phyloP scores from a whole-genome alignment of 2,888 invertebrate species.

The Drosophila antonietae region DNA sequence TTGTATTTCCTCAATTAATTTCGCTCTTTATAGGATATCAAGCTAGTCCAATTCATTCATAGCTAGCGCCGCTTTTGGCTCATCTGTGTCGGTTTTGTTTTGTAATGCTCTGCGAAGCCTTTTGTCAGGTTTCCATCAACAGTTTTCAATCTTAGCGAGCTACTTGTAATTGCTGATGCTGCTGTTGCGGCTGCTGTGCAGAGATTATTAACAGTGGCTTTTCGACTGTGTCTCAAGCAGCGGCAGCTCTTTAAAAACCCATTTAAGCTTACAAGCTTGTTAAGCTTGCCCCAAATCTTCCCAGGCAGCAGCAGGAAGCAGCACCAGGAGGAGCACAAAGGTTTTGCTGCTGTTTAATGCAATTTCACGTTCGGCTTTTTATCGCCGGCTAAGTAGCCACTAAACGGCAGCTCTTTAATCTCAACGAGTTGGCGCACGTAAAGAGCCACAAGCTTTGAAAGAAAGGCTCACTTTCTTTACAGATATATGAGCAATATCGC shows the following conservation, averaged over 20 bases:
- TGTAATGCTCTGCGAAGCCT: slow-evolving; percentile 11
- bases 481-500: slow-evolving; percentile 18
- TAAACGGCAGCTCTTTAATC: slow-evolving; percentile 81
- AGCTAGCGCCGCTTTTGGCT: slow-evolving; percentile 2
- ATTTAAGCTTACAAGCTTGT: slow-evolving; percentile 76
- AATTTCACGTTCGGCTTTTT: slow-evolving; percentile 76
- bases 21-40: slow-evolving; percentile 4
- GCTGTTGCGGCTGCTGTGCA: slow-evolving; percentile 54
- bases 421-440: slow-evolving; percentile 66
- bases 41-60: not conserved
- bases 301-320: slow-evolving; percentile 5
- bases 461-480: slow-evolving; percentile 65
- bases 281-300: slow-evolving; percentile 76
- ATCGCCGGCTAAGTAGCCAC: slow-evolving; percentile 79
- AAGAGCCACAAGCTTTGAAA: slow-evolving; percentile 17
- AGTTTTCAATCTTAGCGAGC: slow-evolving; percentile 59
- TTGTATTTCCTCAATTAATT: not conserved
- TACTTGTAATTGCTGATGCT: slow-evolving; percentile 70
- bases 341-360: slow-evolving; percentile 61
- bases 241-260: slow-evolving; percentile 77
- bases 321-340: not conserved
- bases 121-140: slow-evolving; percentile 59
- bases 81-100: not conserved
- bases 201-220: slow-evolving; percentile 64
- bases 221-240: slow-evolving; percentile 29